Base-by-base conservation (phyloP, 2,888 invertebrate genomes). In the Drosophila nr. fundita region DNA sequence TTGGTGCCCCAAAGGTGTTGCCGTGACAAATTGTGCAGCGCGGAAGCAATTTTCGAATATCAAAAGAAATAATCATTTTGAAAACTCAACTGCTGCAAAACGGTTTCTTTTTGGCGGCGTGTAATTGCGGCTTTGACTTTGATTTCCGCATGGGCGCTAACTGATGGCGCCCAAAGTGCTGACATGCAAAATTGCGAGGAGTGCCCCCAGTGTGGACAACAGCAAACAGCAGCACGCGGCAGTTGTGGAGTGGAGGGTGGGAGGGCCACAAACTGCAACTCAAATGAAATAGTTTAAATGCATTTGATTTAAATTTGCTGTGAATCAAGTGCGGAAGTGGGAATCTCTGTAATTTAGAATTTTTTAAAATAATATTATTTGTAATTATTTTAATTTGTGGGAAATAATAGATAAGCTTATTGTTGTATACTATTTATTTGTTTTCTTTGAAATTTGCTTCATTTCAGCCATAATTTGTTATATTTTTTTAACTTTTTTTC, bases 91-190 rank as follows among this genome's bases (percentile, higher is more conserved):
- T 69, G 65, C 82, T 68, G 61, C 82, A 57, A 63, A 67, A 65
- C 42, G 32, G 24, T n/a, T 62, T 54, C 50, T 68, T 49, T 65
- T 52, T 83, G 68, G 69, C 80, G 54, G 68, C 74, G 64, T 55
- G 63, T 83, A 84, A 83, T 84, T 89, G 84, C 68, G 82, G 89
- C 73, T 89, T 85, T 89, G 89, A 82, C 82, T 89, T 89, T 87
- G 89, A 75, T 84, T 85, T 85, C 89, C 84, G 89, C 84, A 84
- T 87, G 80, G 87, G 79, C 82, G 83, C 81, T 48, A 65, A 52
- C 24, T 69, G 73, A 36, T 61, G 79, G 79, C 80, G 78, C 76
- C 69, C 73, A 76, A 66, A 64, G 60, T 42, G 80, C 68, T 80
- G 77, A 80, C 76, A 80, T 78, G 80, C 80, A 67, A 78, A 76